Base-by-base conservation (phyloP, 2,113 vertebrate genomes). In the Upupa epops region DNA sequence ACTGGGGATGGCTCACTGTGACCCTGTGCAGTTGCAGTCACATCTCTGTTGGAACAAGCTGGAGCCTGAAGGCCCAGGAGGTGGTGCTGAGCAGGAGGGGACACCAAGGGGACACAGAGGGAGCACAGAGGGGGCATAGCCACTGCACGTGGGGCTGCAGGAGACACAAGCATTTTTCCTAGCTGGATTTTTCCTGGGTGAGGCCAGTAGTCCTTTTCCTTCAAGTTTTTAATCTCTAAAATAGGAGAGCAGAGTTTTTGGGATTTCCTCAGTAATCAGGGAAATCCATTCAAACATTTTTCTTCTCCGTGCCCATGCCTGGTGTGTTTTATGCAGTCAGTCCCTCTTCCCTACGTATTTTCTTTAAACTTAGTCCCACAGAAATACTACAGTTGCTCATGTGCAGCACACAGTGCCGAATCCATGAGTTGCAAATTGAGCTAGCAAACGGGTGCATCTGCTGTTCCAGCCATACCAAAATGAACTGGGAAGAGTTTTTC, bases 11-110 rank as follows among this genome's bases (percentile, higher is more conserved):
- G 63, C 56, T 59, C 2, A 2, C 22, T n/a, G 40, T 66, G 46
- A 60, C 31, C 4, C n/a, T 4, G 12, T 17, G 52, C 46, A 54
- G 52, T 58, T 70, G 55, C 46, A 68, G 68, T 61, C 5, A 0
- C 37, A 42, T 17, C 26, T 66, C n/a, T 1, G 1, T 42, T 16
- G 42, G 25, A 14, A 2, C 4, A 37, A 9, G n/a, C 12, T 2
- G 3, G 49, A 32, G 29, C 17, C 42, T 0, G 37, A 17, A 55
- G 42, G 5, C 19, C 29, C 0, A 3, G 37, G 14, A 32, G 24
- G 25, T 1, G 1, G 16, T 20, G 72, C 31, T 0, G 24, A 45
- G 32, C 34, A 24, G 31, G 37, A 42, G 61, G 9, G 12, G 28
- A 68, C 16, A 37, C 11, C 13, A 18, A 40, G 28, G 29, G 37